A percentile compares a stretch with the other conserved stretches of the same genome.
These are phyloP conservation scores for Mimas tiliae DNA, from an alignment of 2,888 invertebrate genomes.

Conservation along the genomic window DNA sequence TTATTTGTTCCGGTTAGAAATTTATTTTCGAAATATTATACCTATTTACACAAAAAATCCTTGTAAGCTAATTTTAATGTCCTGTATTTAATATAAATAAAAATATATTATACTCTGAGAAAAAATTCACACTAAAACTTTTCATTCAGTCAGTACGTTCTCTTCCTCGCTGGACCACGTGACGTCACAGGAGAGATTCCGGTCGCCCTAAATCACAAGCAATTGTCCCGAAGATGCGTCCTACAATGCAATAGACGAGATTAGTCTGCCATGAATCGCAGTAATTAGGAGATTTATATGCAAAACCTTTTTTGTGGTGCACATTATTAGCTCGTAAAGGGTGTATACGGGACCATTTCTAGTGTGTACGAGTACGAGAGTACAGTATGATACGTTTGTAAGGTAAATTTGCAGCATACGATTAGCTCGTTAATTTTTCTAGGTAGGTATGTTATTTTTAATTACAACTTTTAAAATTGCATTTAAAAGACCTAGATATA, in stretches of 20 bases:
- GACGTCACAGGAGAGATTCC: conserved; percentile 47
- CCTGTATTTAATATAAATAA: too few species aligned
- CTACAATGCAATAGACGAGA: conserved; percentile 71
- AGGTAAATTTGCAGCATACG: neutral
- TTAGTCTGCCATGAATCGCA: conserved; percentile 72
- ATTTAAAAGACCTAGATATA: too few species aligned
- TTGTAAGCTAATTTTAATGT: too few species aligned
- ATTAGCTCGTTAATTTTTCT: too few species aligned
- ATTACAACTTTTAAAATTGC: too few species aligned
- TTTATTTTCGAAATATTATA: too few species aligned
- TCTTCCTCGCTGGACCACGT: conserved; percentile 34
- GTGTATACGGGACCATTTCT: conserved; percentile 60
- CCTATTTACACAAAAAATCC: too few species aligned
- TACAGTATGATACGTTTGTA: conserved; percentile 38
- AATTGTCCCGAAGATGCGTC: conserved; percentile 67
- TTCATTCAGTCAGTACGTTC: conserved; percentile 35
- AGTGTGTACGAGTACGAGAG: conserved; percentile 65
- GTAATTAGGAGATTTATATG: conserved; percentile 85
- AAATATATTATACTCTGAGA: too few species aligned
- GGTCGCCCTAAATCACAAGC: conserved; percentile 74
- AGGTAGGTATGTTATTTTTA: neutral
- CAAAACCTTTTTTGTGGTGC: conserved; percentile 80
- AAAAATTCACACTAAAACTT: neutral
- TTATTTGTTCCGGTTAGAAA: too few species aligned
- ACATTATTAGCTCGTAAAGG: conserved; percentile 80